These are phyloP conservation scores for Sycophila texana DNA, from an alignment of 2,888 invertebrate species.

Conservation along the genomic window DNA sequence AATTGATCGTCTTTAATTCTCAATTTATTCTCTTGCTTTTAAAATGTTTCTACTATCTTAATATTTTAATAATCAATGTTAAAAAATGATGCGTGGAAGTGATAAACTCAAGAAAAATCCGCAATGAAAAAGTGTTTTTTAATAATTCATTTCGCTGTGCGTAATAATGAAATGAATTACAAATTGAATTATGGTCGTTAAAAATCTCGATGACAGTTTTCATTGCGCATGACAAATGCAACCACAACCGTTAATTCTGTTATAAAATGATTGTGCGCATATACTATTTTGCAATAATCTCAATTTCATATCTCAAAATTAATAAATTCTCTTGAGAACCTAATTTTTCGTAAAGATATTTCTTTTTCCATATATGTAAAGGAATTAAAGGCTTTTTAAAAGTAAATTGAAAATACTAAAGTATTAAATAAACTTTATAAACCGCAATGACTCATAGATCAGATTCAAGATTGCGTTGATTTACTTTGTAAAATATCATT, in stretches of 20 bases:
- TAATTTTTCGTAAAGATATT: too few relatives aligned
- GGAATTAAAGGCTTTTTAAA: too few relatives aligned
- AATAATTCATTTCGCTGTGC: conserved; percentile 18
- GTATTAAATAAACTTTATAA: too few relatives aligned
- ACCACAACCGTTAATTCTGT: conserved; percentile 35
- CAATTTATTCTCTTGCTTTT: conserved; percentile 4
- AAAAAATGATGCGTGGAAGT: conserved; percentile 10
- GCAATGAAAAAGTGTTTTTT: conserved; percentile 16
- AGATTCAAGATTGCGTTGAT: neutral
- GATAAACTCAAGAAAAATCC: conserved; percentile 20
- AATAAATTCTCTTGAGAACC: too few relatives aligned
- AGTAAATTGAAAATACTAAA: too few relatives aligned
- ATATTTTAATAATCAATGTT: conserved; percentile 9
- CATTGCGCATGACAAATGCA: conserved; percentile 21
- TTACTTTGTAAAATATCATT: too few relatives aligned
- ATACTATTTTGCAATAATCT: neutral
- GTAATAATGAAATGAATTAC: conserved; percentile 36
- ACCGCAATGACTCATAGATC: neutral
- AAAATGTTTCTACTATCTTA: conserved; percentile 23
- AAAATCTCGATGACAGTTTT: conserved; percentile 37
- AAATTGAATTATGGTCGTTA: conserved; percentile 39
- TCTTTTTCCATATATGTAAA: too few relatives aligned
- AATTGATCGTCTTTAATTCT: conserved; percentile 17
- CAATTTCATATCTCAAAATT: too few relatives aligned
- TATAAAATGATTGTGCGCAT: conserved; percentile 33